Percentiles rank a stretch among this genome's conserved stretches.
Conservation (phyloP, 37 sponge, comb jelly and placozoan species). For the Aplysina aerophoba region DNA sequence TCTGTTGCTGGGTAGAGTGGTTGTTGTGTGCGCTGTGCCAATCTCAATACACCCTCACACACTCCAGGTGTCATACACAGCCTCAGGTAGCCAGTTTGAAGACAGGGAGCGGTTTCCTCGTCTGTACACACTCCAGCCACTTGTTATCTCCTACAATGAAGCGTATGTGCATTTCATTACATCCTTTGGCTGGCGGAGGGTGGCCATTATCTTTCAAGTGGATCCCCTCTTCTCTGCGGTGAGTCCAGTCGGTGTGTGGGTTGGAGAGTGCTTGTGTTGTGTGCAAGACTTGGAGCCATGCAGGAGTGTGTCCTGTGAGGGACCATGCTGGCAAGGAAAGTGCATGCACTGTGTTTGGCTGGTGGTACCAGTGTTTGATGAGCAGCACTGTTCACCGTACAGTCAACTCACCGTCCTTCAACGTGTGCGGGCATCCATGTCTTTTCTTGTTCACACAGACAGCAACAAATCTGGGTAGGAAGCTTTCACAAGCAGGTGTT, state of each 20-base stretch:
- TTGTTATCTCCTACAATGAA: not conserved
- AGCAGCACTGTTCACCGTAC: too few species aligned
- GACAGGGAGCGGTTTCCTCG: not conserved
- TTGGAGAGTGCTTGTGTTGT: too few species aligned
- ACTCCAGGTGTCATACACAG: not conserved
- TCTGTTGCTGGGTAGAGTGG: too few species aligned
- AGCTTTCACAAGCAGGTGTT: not conserved
- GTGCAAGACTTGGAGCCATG: too few species aligned
- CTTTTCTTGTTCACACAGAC: not conserved
- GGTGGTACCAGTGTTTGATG: too few species aligned
- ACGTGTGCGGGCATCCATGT: not conserved
- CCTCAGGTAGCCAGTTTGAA: not conserved
- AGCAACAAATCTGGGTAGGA: not conserved
- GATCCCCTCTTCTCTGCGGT: constrained; percentile 20
- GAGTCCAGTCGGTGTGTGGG: too few species aligned
- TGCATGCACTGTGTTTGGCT: too few species aligned
- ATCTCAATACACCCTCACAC: too few species aligned
- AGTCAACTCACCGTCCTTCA: too few species aligned
- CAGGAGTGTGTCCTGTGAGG: too few species aligned
- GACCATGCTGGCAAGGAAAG: too few species aligned
- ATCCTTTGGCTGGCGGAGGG: not conserved
- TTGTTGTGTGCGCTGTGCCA: too few species aligned
- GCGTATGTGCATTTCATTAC: not conserved
- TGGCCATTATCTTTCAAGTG: not conserved
- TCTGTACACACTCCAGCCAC: constrained; percentile 10